Percentiles rank a stretch among this genome's conserved stretches.
phyloP scores from a whole-genome alignment of 2,113 vertebrate species.

The Erythrocercus mccallii region DNA sequence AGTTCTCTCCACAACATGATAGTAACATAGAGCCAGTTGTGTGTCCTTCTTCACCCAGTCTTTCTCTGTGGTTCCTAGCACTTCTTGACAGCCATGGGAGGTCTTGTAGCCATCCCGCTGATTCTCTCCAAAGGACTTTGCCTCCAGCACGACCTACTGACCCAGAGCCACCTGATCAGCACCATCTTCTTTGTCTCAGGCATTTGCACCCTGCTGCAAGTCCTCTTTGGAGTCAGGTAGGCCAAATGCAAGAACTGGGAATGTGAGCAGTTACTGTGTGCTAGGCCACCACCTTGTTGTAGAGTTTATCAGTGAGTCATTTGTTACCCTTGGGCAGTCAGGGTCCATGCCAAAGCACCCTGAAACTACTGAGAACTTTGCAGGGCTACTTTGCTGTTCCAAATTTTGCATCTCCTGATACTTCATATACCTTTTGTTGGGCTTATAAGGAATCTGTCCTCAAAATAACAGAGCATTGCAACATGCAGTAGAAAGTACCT shows the following conservation, averaged over 20 bases:
- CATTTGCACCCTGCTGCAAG: constrained; percentile 92
- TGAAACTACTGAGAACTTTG: neutral
- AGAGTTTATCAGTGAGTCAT: neutral
- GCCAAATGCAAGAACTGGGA: constrained; percentile 3
- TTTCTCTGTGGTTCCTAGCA: constrained; percentile 77
- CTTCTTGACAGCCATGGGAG: constrained; percentile 91
- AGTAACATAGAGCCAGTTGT: neutral
- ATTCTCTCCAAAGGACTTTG: constrained; percentile 90
- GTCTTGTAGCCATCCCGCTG: constrained; percentile 87
- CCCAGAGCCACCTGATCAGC: constrained; percentile 94
- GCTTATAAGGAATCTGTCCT: neutral
- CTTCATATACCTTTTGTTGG: neutral
- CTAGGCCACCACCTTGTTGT: neutral
- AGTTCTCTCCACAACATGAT: neutral
- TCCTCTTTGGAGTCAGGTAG: constrained; percentile 92
- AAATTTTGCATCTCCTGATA: neutral
- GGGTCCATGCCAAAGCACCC: neutral
- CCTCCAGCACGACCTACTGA: constrained; percentile 88
- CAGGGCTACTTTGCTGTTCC: neutral
- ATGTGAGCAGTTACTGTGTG: neutral
- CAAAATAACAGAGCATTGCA: neutral
- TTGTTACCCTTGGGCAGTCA: neutral
- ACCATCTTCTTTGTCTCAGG: constrained; percentile 96
- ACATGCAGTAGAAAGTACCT: neutral
- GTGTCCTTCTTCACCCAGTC: neutral